Base-by-base conservation (phyloP, 2,888 invertebrate species). In the Anoncus sp. region DNA sequence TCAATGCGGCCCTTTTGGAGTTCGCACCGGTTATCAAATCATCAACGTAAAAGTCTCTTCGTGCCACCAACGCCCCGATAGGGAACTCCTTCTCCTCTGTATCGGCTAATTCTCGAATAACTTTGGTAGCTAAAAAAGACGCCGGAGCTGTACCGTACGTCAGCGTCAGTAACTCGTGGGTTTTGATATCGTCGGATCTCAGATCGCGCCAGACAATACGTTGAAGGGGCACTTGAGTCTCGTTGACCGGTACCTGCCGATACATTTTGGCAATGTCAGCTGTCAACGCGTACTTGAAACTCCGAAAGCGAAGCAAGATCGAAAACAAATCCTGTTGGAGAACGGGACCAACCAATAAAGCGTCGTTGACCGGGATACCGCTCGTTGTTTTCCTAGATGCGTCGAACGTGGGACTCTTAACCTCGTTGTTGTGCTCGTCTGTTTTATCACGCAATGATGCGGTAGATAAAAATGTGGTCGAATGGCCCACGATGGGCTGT, bases 191-290 rank as follows among this genome's bases (percentile, higher is more conserved):
- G 0, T 78, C 59, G 1, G 35, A 3, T 1, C 77, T 57, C 40
- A 53, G 43, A 2, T 78, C 51, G 7, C 83, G 65, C 82, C 83
- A 83, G 0, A 85, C 22, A 35, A 81, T 84, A 14, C 84, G 53
- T 10, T 83, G 80, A 14, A 79, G 77, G 40, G 81, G 51, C 4
- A 24, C 20, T 22, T 86, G 74, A 0, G 60, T 38, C 10, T 72
- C 69, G n/a, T 81, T 45, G 0, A 85, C 57, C 5, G 49, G 6
- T 10, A 87, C 78, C 62, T 85, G 84, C 0, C 80, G 80, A 57
- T 84, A 88, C 81, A 87, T 87, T 71, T 85, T 79, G 6, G 70
- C 69, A 5, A 89, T 79, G 59, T 88, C 87, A 1, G 83, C 85
- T 3, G 40, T 14, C 10, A 66, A 14, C 1, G 40, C 53, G 65